These are phyloP conservation scores for Siniperca chuatsi DNA, from an alignment of 2,113 vertebrate species.

Conservation along the genomic window DNA sequence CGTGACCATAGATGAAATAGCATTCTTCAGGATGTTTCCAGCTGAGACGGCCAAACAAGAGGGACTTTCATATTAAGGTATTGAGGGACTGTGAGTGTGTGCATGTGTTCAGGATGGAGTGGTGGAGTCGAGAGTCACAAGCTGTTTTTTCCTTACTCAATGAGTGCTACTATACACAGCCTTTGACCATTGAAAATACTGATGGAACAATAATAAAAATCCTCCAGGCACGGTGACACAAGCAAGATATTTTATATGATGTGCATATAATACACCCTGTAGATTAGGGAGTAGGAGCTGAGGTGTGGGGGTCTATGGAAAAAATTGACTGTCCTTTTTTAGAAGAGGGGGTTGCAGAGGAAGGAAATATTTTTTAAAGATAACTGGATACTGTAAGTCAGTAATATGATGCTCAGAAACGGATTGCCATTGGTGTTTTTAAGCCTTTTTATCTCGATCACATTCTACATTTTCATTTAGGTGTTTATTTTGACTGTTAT, in stretches of 20 bases:
- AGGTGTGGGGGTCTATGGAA: not conserved
- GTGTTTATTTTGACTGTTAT: not conserved
- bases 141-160: not conserved
- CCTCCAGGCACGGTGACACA: not conserved
- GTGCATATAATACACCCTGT: not conserved
- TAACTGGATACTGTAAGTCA: not conserved
- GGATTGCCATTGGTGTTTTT: not conserved
- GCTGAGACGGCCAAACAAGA: slow-evolving; percentile 29
- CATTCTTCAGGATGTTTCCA: slow-evolving; percentile 24
- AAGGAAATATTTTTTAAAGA: slow-evolving; percentile 17
- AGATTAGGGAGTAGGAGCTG: not conserved
- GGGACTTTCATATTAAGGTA: slow-evolving; percentile 27
- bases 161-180: slow-evolving; percentile 28
- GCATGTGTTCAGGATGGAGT: slow-evolving; percentile 12
- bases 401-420: not conserved
- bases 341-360: not conserved
- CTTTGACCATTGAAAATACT: slow-evolving; percentile 9
- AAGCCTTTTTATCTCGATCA: not conserved
- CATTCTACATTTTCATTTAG: not conserved
- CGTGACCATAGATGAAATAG: slow-evolving; percentile 9
- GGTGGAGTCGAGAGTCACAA: not conserved
- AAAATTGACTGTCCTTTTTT: not conserved
- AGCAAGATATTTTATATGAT: not conserved
- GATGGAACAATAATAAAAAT: slow-evolving; percentile 35
- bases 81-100: not conserved